Base-by-base conservation (phyloP, 1,140 invertebrate genomes). In the Mycetomoellerius zeteki region DNA sequence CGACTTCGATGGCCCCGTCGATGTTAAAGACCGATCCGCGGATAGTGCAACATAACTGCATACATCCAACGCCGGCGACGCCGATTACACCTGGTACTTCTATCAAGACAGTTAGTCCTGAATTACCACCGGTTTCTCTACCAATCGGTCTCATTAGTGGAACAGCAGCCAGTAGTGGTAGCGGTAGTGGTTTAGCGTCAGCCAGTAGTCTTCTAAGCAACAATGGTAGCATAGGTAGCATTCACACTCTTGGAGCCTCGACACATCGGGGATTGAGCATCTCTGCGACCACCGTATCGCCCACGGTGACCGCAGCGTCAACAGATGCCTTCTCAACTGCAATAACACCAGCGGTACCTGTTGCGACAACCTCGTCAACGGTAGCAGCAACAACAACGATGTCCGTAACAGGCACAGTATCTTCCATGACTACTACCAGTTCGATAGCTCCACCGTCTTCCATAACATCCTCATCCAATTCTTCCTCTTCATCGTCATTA, bases 81-180 rank as follows among this genome's bases (percentile, higher is more conserved):
- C 95, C 94, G 0, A 93, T 95, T 47, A 95, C 94, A 2, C 95
- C 95, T 1, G 94, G 94, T n/a, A 94, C 94, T 27, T 94, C 93
- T 5, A 92, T 95, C 60, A 95, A 95, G 75, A 95, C 95, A 7
- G 92, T 94, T 27, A 95, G 95, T 89, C 95, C 95, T 37, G 95
- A 95, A 90, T 89, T 95, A 78, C 95, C 95, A 43, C 95, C 94
- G 50, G 94, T 94, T 65, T 92, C 94, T 16, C 85, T 95, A 67
- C 94, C 95, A 6, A 93, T 94, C 65, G 90, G 85, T 69, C 77
- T 90, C 19, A 77, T 89, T 76, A 84, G 69, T 58, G 89, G 80
- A 60, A 87, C 80, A 19, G 77, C 89, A 50, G 90, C 91, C n/a
- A 90, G 85, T 81, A 92, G 85, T 67, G 86, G 75, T 73, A 92